Conservation (phyloP, 2,797 vertebrate species). For the Leucoraja ocellata region DNA sequence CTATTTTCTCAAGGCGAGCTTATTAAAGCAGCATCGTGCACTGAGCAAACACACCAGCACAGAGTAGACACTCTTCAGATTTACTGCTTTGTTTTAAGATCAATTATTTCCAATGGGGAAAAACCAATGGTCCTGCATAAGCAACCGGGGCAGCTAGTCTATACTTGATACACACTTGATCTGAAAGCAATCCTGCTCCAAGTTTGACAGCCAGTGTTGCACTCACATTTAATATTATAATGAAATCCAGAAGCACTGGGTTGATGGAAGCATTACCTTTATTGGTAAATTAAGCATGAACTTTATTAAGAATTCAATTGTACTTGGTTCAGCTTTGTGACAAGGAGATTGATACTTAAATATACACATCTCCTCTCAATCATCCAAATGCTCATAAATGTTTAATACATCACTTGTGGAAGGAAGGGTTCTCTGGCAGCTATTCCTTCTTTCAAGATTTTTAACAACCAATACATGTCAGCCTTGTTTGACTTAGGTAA, state of each 20-base stretch:
- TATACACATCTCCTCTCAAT: constrained; percentile 28
- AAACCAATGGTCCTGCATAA: not conserved
- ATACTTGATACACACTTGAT: constrained; percentile 6
- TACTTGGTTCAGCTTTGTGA: constrained; percentile 13
- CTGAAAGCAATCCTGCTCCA: not conserved
- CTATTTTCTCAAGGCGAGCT: not conserved
- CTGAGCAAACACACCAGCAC: not conserved
- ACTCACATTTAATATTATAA: constrained; percentile 12
- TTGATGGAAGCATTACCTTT: constrained; percentile 25
- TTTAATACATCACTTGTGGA: constrained; percentile 3
- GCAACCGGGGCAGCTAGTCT: not conserved
- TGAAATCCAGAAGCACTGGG: constrained; percentile 8
- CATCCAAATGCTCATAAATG: constrained; percentile 18
- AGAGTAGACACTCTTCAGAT: not conserved
- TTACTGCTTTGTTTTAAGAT: constrained; percentile 24
- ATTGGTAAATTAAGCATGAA: constrained; percentile 31
- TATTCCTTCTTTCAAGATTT: constrained; percentile 20
- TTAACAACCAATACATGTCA: constrained; percentile 21
- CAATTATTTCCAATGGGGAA: not conserved
- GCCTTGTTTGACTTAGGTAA: not conserved
- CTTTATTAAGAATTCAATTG: constrained; percentile 30
- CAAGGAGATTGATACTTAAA: constrained; percentile 18
- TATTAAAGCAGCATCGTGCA: not conserved
- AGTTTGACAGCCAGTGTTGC: not conserved
- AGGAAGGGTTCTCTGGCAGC: not conserved